Conservation (phyloP, 2,888 invertebrate species). For the Trichogramma dendrolimi region DNA sequence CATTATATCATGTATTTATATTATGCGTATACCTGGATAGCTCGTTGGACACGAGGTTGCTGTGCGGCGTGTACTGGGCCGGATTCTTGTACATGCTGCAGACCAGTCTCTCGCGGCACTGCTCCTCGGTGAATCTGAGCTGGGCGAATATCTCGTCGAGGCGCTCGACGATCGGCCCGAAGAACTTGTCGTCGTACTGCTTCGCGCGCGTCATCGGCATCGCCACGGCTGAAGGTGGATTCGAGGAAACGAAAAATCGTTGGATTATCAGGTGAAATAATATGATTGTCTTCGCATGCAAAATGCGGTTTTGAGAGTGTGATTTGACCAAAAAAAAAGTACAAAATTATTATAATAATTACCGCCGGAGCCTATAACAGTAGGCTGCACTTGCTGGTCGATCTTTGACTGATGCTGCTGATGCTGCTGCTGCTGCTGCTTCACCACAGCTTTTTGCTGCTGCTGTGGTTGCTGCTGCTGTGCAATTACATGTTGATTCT, state of each 20-base stretch:
- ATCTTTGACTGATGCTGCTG: conserved; percentile 14
- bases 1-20: background rate
- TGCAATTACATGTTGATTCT: no score
- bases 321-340: conserved; percentile 25
- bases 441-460: background rate
- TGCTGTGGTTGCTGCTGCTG: conserved; percentile 21
- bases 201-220: conserved; percentile 48
- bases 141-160: conserved; percentile 71
- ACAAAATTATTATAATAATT: conserved; percentile 18
- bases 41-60: conserved; percentile 81
- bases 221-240: conserved; percentile 51
- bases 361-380: conserved; percentile 16
- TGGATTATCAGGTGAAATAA: conserved; percentile 5
- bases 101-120: conserved; percentile 74
- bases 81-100: conserved; percentile 84
- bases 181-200: conserved; percentile 58
- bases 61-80: conserved; percentile 75
- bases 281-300: no score
- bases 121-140: conserved; percentile 66
- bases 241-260: background rate
- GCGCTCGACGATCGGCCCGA: conserved; percentile 73
- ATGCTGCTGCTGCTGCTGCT: background rate
- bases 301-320: no score
- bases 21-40: conserved; percentile 74
- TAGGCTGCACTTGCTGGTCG: conserved; percentile 11